Percentiles rank a stretch among this genome's conserved stretches.
phyloP scores from a whole-genome alignment of 2,888 invertebrate species.

The Dendrolimus houi region DNA sequence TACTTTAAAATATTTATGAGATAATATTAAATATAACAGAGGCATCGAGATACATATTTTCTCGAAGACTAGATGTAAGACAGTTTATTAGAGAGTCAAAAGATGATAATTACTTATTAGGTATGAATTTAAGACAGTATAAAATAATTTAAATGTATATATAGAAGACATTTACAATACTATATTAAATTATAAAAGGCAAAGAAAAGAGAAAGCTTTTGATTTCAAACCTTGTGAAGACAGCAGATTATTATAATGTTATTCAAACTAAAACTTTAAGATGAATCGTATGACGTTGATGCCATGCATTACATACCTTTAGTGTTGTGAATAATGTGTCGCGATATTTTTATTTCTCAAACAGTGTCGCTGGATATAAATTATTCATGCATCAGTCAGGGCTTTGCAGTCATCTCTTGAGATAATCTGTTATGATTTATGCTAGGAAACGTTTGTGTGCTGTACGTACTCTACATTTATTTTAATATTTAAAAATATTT shows the following conservation, averaged over 20 bases:
- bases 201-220: not conserved
- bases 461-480: not conserved
- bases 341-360: slow-evolving; percentile 9
- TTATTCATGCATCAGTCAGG: slow-evolving; percentile 31
- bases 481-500: not conserved
- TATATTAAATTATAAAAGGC: not conserved
- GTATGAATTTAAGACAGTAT: too few species aligned
- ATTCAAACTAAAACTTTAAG: not conserved
- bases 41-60: too few species aligned
- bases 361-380: slow-evolving; percentile 20
- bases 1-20: too few species aligned
- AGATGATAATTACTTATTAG: too few species aligned
- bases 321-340: not conserved
- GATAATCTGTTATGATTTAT: slow-evolving; percentile 42
- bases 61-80: too few species aligned
- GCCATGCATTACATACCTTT: not conserved
- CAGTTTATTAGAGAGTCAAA: too few species aligned
- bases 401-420: slow-evolving; percentile 21
- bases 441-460: slow-evolving; percentile 7
- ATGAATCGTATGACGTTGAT: not conserved
- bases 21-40: too few species aligned
- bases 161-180: not conserved
- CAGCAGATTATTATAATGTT: not conserved
- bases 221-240: not conserved
- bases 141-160: too few species aligned